These are phyloP conservation scores for Tenodera sinensis DNA, from an alignment of 2,888 invertebrate species.

Conservation along the genomic window DNA sequence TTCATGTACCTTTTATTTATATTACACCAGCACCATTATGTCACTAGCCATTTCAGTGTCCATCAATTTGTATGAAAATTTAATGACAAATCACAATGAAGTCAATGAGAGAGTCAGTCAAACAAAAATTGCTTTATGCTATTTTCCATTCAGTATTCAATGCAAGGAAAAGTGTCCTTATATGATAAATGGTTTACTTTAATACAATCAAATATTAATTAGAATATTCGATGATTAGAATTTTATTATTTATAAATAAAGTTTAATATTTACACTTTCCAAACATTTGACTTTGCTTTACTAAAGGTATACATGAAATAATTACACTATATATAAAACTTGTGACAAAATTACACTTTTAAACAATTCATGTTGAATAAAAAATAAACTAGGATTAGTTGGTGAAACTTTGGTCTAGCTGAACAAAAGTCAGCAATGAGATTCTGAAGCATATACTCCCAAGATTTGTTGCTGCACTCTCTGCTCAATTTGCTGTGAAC, in stretches of 20 bases:
- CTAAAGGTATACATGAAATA: neutral
- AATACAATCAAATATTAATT: neutral
- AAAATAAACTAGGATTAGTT: neutral
- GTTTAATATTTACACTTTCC: neutral
- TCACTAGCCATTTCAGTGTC: neutral
- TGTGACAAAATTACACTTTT: neutral
- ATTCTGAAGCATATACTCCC: conserved; percentile 46
- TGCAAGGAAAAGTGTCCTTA: neutral
- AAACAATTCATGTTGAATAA: neutral
- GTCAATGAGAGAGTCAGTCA: neutral
- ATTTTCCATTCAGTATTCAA: neutral
- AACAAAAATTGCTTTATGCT: neutral
- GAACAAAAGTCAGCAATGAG: conserved; percentile 40
- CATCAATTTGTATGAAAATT: neutral
- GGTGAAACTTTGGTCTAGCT: conserved; percentile 3
- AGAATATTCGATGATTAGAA: neutral
- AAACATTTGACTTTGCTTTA: neutral
- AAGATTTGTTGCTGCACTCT: conserved; percentile 46
- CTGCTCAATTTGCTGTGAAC: conserved; percentile 48
- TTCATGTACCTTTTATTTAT: neutral
- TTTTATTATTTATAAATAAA: neutral
- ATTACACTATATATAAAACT: neutral
- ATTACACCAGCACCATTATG: neutral
- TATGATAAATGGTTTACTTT: neutral
- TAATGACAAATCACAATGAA: neutral